A percentile compares a stretch with the other conserved stretches of the same genome.
Conservation (phyloP, 2,797 vertebrate genomes). For the Sebastiscus tertius region DNA sequence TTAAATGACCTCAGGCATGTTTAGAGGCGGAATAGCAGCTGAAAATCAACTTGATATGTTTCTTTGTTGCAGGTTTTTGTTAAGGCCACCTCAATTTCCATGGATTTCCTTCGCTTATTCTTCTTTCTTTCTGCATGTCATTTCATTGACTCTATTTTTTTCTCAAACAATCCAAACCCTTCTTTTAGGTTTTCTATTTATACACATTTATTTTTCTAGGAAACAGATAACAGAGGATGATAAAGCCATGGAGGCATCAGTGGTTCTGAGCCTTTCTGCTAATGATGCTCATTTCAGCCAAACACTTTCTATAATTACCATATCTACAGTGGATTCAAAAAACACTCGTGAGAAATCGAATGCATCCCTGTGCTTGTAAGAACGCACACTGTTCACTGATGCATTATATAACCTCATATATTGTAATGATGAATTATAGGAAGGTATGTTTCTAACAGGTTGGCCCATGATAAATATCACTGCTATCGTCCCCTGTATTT, state of each 20-base stretch:
- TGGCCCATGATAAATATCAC: background rate
- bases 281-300: slow-evolving; percentile 25
- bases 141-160: slow-evolving; percentile 31
- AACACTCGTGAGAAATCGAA: background rate
- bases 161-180: slow-evolving; percentile 8
- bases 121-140: slow-evolving; percentile 8
- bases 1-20: slow-evolving; percentile 44
- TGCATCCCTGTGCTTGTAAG: background rate
- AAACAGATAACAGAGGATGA: slow-evolving; percentile 5
- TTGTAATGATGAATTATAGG: background rate
- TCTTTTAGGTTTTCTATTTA: slow-evolving; percentile 23
- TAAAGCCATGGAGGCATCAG: background rate
- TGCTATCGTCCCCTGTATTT: slow-evolving; percentile 5
- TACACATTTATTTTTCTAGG: background rate
- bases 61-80: slow-evolving; percentile 39
- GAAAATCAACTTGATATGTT: slow-evolving; percentile 29
- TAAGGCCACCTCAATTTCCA: slow-evolving; percentile 29
- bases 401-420: slow-evolving; percentile 5
- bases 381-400: background rate
- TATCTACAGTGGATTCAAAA: background rate
- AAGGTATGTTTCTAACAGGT: background rate
- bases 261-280: slow-evolving; percentile 5
- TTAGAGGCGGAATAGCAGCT: slow-evolving; percentile 26
- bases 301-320: slow-evolving; percentile 1
- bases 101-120: slow-evolving; percentile 18